Percentiles rank a stretch among this genome's conserved stretches.
Evolutionary conservation across 2,797 vertebrate genomes (phyloP).

Genomic region (Pantherophis vulpinus): DNA sequence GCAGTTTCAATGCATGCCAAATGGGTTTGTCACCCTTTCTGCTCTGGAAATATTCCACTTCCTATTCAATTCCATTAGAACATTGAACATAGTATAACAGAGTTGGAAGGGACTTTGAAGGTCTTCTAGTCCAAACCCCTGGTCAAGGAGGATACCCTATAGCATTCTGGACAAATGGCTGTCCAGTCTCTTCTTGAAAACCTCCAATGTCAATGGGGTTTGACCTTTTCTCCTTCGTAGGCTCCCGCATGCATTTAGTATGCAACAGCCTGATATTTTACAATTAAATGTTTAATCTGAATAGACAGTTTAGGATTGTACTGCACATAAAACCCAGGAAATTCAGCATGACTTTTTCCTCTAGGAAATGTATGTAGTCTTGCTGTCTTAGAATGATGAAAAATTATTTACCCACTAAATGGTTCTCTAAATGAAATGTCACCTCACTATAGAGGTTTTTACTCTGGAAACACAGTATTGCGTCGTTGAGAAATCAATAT

Average conservation of each 20-base stretch:
- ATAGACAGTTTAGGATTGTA: not conserved
- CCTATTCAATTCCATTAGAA: not conserved
- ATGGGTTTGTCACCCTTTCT: not conserved
- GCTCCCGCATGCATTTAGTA: not conserved
- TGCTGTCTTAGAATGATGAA: slow-evolving; percentile 30
- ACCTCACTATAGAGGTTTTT: slow-evolving; percentile 20
- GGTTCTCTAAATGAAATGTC: slow-evolving; percentile 32
- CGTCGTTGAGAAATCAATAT: not conserved
- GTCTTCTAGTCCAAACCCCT: not conserved
- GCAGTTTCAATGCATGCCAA: not conserved
- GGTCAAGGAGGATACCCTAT: not conserved
- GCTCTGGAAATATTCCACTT: not conserved
- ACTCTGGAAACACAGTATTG: slow-evolving; percentile 1
- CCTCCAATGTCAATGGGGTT: not conserved
- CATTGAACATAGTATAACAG: not conserved
- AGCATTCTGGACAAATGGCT: not conserved
- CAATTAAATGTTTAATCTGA: not conserved
- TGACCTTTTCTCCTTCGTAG: not conserved
- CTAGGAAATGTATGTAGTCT: not conserved
- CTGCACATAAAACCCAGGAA: not conserved
- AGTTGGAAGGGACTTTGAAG: not conserved
- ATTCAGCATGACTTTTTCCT: not conserved
- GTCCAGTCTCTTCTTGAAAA: not conserved
- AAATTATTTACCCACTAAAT: slow-evolving; percentile 18
- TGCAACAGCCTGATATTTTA: not conserved